A percentile compares a stretch with the other conserved stretches of the same genome.
Conservation (phyloP, 2,888 invertebrate genomes). For the Tineola bisselliella region DNA sequence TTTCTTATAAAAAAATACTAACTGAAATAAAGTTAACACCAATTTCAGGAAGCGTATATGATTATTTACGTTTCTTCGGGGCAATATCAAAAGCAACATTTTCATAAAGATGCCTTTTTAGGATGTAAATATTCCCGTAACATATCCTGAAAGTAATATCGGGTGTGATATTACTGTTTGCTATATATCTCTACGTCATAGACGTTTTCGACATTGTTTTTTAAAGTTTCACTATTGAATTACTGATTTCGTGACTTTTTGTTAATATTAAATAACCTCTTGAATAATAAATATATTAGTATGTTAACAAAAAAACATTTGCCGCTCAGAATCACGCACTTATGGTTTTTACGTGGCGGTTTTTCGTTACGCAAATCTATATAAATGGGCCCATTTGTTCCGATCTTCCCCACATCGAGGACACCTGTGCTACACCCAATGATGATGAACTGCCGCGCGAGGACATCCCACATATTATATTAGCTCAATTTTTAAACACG, state of each 20-base stretch:
- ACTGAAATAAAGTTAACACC: not conserved
- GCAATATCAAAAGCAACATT: not conserved
- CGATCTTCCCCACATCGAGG: slow-evolving; percentile 23
- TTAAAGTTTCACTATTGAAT: too few species aligned
- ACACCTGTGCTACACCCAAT: slow-evolving; percentile 23
- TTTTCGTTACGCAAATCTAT: slow-evolving; percentile 28
- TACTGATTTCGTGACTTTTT: too few species aligned
- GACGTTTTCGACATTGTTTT: too few species aligned
- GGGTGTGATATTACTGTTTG: not conserved
- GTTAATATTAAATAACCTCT: too few species aligned
- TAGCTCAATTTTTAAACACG: not conserved
- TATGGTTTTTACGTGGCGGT: slow-evolving; percentile 7
- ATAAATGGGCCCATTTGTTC: slow-evolving; percentile 35
- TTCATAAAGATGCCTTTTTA: not conserved
- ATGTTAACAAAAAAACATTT: not conserved
- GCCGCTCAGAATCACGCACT: not conserved
- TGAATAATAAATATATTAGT: too few species aligned
- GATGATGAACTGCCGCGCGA: slow-evolving; percentile 27
- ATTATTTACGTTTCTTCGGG: not conserved
- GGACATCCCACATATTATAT: not conserved
- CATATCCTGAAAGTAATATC: not conserved
- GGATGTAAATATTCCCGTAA: not conserved
- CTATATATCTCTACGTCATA: too few species aligned
- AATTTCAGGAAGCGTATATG: not conserved
- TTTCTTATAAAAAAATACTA: not conserved